These are phyloP conservation scores for Caenorhabditis briggsae DNA, from an alignment of 1,140 invertebrate species.

Conservation along the genomic window DNA sequence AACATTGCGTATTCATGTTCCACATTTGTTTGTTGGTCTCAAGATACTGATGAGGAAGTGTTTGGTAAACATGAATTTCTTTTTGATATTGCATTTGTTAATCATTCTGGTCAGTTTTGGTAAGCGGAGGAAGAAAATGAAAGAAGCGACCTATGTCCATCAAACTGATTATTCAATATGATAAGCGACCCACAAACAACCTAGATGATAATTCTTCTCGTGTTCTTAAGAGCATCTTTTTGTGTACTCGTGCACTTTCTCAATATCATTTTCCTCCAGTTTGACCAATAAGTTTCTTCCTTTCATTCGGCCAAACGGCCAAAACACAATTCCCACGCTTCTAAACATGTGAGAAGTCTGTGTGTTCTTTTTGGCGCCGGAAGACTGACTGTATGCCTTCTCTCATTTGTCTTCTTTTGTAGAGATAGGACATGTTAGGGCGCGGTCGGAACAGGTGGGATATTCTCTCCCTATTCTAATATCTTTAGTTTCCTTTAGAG, in stretches of 20 bases:
- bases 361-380: neutral
- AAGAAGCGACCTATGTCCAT: conserved; percentile 39
- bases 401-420: neutral
- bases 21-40: no score
- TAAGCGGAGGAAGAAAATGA: conserved; percentile 4
- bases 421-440: conserved; percentile 1
- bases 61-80: neutral
- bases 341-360: neutral
- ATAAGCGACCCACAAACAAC: neutral
- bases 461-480: neutral
- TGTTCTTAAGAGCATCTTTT: conserved; percentile 15
- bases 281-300: neutral
- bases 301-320: neutral
- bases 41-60: neutral
- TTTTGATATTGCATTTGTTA: neutral
- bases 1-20: no score
- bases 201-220: conserved; percentile 34
- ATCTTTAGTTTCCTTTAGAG: neutral
- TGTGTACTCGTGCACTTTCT: neutral
- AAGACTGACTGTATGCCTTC: neutral
- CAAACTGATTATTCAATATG: conserved; percentile 18
- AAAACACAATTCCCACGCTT: conserved; percentile 42
- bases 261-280: neutral
- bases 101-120: neutral
- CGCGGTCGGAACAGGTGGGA: conserved; percentile 46